phyloP scores from a whole-genome alignment of 2,113 vertebrate species.

The Hippolais icterina region DNA sequence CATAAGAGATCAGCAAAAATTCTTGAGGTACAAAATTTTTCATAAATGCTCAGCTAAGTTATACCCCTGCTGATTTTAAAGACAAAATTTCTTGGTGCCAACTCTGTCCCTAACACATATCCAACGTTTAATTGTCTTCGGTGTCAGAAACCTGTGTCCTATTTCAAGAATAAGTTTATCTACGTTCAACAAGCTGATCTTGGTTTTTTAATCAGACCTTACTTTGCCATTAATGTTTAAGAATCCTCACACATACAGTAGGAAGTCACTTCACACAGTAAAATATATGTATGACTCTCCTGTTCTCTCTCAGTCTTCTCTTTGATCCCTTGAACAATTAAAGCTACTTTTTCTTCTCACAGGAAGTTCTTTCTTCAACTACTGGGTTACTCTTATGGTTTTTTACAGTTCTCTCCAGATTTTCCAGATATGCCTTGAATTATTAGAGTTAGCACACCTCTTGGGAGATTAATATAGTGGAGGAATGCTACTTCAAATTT shows the following conservation, averaged over 20 bases:
- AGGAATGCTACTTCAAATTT: neutral
- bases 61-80: neutral
- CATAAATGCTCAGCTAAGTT: neutral
- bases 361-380: neutral
- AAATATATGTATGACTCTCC: neutral
- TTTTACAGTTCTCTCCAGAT: neutral
- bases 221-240: neutral
- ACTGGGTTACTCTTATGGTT: neutral
- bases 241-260: neutral
- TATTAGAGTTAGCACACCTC: neutral
- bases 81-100: neutral
- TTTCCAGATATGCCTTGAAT: neutral
- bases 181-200: neutral
- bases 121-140: neutral
- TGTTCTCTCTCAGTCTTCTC: neutral
- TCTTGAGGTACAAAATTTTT: neutral
- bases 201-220: neutral
- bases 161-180: neutral
- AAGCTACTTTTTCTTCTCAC: neutral
- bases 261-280: neutral
- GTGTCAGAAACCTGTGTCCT: neutral
- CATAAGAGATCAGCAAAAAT: neutral
- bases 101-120: rapidly evolving
- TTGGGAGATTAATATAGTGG: neutral
- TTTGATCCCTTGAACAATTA: neutral